A percentile compares a stretch with the other conserved stretches of the same genome.
phyloP scores from a whole-genome alignment of 1,140 invertebrate genomes.

The Sesamia nonagrioides region DNA sequence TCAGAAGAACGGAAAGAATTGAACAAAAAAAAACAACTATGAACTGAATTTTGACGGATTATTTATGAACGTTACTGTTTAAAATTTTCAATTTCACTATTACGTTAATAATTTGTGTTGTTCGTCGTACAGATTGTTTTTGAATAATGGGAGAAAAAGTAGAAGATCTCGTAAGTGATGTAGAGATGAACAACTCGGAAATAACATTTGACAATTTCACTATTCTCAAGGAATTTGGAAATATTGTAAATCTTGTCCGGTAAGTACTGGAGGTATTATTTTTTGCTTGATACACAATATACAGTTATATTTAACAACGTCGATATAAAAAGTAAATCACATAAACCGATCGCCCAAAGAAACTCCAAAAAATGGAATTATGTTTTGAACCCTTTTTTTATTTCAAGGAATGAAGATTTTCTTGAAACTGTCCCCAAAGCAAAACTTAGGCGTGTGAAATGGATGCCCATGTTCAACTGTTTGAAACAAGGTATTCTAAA shows the following conservation, averaged over 20 bases:
- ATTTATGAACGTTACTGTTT: slow-evolving; percentile 17
- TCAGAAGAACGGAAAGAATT: too few species aligned
- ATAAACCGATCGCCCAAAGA: too few species aligned
- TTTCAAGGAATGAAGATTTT: slow-evolving; percentile 81
- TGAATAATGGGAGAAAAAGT: slow-evolving; percentile 68
- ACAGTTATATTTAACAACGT: too few species aligned
- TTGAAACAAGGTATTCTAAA: slow-evolving; percentile 80
- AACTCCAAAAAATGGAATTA: too few species aligned
- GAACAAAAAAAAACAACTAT: neutral
- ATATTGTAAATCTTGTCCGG: slow-evolving; percentile 77
- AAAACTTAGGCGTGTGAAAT: slow-evolving; percentile 80
- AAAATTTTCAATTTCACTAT: neutral
- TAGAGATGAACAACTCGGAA: slow-evolving; percentile 69
- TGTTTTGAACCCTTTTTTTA: neutral
- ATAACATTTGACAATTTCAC: slow-evolving; percentile 77
- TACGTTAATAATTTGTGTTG: neutral
- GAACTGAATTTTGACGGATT: neutral
- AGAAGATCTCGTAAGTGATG: slow-evolving; percentile 63
- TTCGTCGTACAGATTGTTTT: neutral
- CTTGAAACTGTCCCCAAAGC: slow-evolving; percentile 79
- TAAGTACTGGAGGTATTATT: slow-evolving; percentile 50
- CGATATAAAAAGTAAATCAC: too few species aligned
- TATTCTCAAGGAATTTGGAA: slow-evolving; percentile 80
- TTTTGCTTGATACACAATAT: too few species aligned
- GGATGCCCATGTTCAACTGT: slow-evolving; percentile 82